Evolutionary conservation across 1,140 invertebrate genomes (phyloP).

Genomic region (Berghia stephanieae): DNA sequence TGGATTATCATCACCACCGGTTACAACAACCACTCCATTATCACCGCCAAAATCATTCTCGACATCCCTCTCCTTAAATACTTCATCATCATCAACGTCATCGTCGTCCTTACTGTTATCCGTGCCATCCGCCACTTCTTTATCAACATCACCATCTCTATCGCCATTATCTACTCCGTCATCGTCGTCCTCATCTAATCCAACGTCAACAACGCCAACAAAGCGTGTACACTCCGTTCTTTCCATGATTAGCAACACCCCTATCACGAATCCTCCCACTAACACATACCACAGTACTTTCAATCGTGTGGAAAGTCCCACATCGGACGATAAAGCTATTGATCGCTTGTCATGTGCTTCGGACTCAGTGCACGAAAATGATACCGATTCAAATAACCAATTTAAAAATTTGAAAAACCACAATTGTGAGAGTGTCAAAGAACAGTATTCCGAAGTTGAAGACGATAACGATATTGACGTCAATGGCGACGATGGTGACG

Average conservation of each 20-base stretch:
- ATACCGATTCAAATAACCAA: no score
- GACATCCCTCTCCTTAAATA: neutral
- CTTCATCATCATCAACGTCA: neutral
- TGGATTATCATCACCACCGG: no score
- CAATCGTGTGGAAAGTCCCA: no score
- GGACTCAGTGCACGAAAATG: no score
- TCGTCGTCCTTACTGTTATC: neutral
- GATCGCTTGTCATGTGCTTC: no score
- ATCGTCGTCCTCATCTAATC: neutral
- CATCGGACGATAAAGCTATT: no score
- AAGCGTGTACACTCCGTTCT: neutral
- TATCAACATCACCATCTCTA: neutral
- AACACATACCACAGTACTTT: neutral
- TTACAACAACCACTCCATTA: no score
- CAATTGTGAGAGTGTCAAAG: neutral
- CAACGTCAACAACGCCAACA: neutral
- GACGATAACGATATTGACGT: neutral
- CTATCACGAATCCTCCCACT: neutral
- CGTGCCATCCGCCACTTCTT: neutral
- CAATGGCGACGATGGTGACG: neutral
- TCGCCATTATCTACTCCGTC: neutral
- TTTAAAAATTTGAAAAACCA: neutral
- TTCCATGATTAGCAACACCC: neutral
- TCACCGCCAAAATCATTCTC: neutral
- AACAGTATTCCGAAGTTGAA: neutral